Base-by-base conservation (phyloP, 2,113 vertebrate genomes). In the Passer domesticus region DNA sequence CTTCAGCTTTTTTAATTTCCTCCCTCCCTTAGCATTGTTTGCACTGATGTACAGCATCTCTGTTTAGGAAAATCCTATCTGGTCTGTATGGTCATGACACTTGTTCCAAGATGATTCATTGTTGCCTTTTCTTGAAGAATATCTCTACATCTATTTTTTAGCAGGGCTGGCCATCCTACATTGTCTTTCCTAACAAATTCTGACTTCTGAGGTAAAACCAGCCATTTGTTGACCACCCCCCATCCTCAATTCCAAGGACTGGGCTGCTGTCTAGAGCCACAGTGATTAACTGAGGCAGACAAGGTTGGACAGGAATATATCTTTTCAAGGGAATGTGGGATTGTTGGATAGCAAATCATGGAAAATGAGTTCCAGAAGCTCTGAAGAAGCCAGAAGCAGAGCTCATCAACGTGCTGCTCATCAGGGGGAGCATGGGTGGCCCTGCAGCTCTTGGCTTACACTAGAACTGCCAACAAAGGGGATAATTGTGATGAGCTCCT, bases 321-420 rank as follows among this genome's bases (percentile, higher is more conserved):
- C 17, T 89, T 94, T 96, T 68, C 69, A 62, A 50, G 64, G 31
- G 41, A 68, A 18, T 0, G 1, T 49, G 28, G 20, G 24, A 47
- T 83, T 83, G 22, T 27, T 52, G 63, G 33, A 18, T n/a, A 28
- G 52, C 49, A 63, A 74, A 67, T 6, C 0, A 0, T n/a, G 49
- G 55, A 10, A 47, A 83, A 33, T 13, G 12, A 39, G 4, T 58
- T 77, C 2, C 2, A 31, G 58, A 75, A 77, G 25, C 37, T 6
- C 33, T 55, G 93, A 59, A 52, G 11, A 25, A 62, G 11, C 21
- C 67, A 52, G 52, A 9, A 75, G 41, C 68, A 93, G 82, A 68
- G 52, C 90, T 96, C 92, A 89, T 91, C 76, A 64, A 60, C 33
- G 33, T 86, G 68, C 79, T 78, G 33, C 50, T 41, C 52, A 4